A percentile compares a stretch with the other conserved stretches of the same genome.
phyloP scores from a whole-genome alignment of 2,113 vertebrate genomes.

The Carassius carassius region DNA sequence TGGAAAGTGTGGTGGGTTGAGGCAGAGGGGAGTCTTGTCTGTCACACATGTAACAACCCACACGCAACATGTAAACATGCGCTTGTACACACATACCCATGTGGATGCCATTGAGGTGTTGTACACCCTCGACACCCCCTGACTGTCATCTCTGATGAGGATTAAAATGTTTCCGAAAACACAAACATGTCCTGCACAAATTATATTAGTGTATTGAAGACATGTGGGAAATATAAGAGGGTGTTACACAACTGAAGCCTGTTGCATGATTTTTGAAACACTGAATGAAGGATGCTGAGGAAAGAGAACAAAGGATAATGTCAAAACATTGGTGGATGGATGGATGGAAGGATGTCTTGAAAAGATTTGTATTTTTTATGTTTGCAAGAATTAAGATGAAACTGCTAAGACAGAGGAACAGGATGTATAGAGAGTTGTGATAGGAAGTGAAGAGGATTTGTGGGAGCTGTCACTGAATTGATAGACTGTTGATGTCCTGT shows the following conservation, averaged over 20 bases:
- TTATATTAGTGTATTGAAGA: background rate
- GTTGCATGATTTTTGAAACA: constrained; percentile 13
- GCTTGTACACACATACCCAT: constrained; percentile 24
- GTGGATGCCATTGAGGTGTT: constrained; percentile 18
- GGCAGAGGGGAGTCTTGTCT: constrained; percentile 12
- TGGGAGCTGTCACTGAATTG: constrained; percentile 39
- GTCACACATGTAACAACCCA: background rate
- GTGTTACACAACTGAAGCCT: constrained; percentile 23
- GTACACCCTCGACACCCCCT: constrained; percentile 1
- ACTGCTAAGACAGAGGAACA: background rate
- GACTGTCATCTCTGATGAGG: constrained; percentile 14
- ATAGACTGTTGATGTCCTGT: constrained; percentile 62
- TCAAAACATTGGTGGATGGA: constrained; percentile 16
- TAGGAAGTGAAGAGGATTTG: background rate
- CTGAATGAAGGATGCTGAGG: constrained; percentile 19
- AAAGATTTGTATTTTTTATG: background rate
- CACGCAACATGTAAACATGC: background rate
- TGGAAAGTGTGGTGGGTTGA: constrained; percentile 57
- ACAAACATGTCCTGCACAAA: constrained; percentile 3
- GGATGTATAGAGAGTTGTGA: background rate
- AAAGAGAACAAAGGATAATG: constrained; percentile 17
- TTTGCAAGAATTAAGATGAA: constrained; percentile 5
- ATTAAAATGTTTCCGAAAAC: background rate
- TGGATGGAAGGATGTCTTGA: background rate
- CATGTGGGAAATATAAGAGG: constrained; percentile 10